Base-by-base conservation (phyloP, 1,140 invertebrate genomes). In the Teleogryllus occipitalis region DNA sequence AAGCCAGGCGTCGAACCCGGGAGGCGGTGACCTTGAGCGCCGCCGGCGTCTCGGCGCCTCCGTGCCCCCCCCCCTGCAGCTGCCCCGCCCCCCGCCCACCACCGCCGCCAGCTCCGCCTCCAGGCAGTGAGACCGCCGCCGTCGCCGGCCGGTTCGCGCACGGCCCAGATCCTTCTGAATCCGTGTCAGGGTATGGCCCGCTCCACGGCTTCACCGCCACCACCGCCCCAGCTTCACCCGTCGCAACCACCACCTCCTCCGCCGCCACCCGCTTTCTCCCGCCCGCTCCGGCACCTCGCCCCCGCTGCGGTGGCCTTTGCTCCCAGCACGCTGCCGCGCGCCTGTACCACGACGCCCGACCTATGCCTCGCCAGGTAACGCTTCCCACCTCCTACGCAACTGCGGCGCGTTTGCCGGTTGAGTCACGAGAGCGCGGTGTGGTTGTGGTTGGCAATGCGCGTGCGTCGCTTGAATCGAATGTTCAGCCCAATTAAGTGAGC, bases 271-370 rank as follows among this genome's bases (percentile, higher is more conserved):
- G 76, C 22, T 39, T 47, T 54, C 47, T 74, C 21, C 27, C 74
- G 47, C 65, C 47, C 54, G 72, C 79, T 78, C 39, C 72, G 18
- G 77, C 79, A 22, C 78, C 65, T 47, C 7, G 72, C 27, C 27
- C 27, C 27, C 27, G 27, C 27, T 2, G 27, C 27, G 1, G 27
- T 39, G 27, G 27, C 27, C 27, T 39, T 39, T 39, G 27, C 27
- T 39, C 27, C 27, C 27, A 39, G 27, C 27, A 5, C 27, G 27
- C 27, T 1, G 27, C 27, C 27, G 27, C 27, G 27, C 5, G 27
- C 1, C 27, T 1, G 27, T 39, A 39, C 27, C 27, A 39, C 27
- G 27, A 5, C 27, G 27, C 27, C 27, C 27, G 27, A 39, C 27
- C 27, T 39, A 39, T 39, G 27, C 27, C 27, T 39, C 27, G 27